phyloP scores from a whole-genome alignment of 2,797 vertebrate species.

The Notolabrus celidotus region DNA sequence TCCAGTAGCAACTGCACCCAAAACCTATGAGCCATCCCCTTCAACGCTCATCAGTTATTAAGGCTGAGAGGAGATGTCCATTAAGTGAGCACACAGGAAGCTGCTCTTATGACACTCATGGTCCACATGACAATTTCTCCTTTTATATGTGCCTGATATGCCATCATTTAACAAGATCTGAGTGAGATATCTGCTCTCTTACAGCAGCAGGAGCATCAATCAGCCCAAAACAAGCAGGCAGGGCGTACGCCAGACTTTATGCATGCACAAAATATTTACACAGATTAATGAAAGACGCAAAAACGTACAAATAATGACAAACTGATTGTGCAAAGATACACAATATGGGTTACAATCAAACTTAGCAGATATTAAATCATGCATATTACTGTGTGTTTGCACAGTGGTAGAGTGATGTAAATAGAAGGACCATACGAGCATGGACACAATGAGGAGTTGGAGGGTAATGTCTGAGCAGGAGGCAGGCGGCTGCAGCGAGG shows the following conservation, averaged over 20 bases:
- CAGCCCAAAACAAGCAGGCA: neutral
- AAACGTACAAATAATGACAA: neutral
- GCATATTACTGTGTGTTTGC: constrained; percentile 9
- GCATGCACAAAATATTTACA: too few relatives aligned
- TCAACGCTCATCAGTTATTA: constrained; percentile 18
- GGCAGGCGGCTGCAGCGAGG: constrained; percentile 5
- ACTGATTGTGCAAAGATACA: neutral
- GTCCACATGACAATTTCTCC: constrained; percentile 12
- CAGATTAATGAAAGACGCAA: neutral
- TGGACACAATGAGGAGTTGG: constrained; percentile 19
- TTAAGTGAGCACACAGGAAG: constrained; percentile 13
- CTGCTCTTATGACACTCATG: constrained; percentile 16
- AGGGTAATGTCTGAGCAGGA: constrained; percentile 19
- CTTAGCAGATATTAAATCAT: constrained; percentile 6
- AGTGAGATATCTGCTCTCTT: neutral
- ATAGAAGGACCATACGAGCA: constrained; percentile 34
- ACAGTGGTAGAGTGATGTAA: constrained; percentile 26
- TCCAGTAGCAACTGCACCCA: constrained; percentile 3
- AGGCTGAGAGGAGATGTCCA: neutral
- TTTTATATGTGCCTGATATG: constrained; percentile 21
- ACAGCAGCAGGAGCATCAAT: constrained; percentile 18
- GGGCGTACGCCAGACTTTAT: too few relatives aligned
- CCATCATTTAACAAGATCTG: constrained; percentile 14
- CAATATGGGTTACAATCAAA: too few relatives aligned
- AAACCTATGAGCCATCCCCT: constrained; percentile 17